These are phyloP conservation scores for Ophioninae sp. DNA, from an alignment of 2,888 invertebrate genomes.

Conservation along the genomic window DNA sequence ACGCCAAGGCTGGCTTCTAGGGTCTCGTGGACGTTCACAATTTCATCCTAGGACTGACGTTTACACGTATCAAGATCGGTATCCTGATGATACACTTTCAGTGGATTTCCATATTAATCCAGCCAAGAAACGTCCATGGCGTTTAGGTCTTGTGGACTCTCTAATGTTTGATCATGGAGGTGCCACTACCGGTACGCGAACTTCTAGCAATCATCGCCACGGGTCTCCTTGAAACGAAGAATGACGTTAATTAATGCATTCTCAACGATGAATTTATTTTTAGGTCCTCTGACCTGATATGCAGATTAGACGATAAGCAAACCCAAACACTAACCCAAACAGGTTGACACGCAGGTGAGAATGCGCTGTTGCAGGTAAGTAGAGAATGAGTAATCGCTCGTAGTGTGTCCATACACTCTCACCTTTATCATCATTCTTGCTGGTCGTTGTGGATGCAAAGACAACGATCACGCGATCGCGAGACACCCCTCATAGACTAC, in stretches of 20 bases:
- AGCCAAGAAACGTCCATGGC: background rate
- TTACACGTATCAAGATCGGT: constrained; percentile 25
- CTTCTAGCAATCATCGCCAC: background rate
- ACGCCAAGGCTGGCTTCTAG: constrained; percentile 16
- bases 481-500: constrained; percentile 13
- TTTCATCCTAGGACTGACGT: constrained; percentile 40
- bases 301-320: background rate
- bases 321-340: too few relatives aligned
- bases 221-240: background rate
- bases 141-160: background rate
- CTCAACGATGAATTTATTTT: constrained; percentile 26
- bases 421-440: constrained; percentile 3
- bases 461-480: constrained; percentile 52
- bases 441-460: constrained; percentile 34
- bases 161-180: too few relatives aligned
- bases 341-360: too few relatives aligned
- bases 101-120: constrained; percentile 21
- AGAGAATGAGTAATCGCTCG: constrained; percentile 41
- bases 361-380: background rate
- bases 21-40: constrained; percentile 29
- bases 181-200: background rate
- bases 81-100: constrained; percentile 31
- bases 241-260: constrained; percentile 44
- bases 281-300: constrained; percentile 2
- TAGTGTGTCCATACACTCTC: constrained; percentile 4